These are phyloP conservation scores for Anthonomus grandis DNA, from an alignment of 1,140 invertebrate species.

Conservation along the genomic window DNA sequence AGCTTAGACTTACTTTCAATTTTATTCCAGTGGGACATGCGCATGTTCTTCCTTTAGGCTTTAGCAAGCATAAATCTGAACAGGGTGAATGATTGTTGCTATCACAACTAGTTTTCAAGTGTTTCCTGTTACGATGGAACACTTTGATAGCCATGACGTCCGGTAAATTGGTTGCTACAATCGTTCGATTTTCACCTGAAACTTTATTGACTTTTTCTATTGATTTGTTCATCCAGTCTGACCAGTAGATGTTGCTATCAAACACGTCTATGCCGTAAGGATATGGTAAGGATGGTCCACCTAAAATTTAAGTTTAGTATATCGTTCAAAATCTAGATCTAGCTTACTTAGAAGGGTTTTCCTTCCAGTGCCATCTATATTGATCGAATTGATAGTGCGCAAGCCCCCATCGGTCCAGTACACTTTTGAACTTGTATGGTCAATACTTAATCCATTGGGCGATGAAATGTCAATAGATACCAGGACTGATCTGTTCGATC, in stretches of 20 bases:
- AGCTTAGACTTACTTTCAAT: slow-evolving; percentile 56
- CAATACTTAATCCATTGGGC: slow-evolving; percentile 81
- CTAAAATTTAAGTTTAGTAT: no score
- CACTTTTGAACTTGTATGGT: slow-evolving; percentile 64
- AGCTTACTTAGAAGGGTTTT: slow-evolving; percentile 61
- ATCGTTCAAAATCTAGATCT: not conserved
- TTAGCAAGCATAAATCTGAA: slow-evolving; percentile 85
- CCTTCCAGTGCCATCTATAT: slow-evolving; percentile 74
- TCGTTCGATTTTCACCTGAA: slow-evolving; percentile 62
- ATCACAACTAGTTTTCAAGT: slow-evolving; percentile 61
- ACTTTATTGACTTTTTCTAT: slow-evolving; percentile 76
- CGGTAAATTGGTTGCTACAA: slow-evolving; percentile 64
- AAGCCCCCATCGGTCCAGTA: slow-evolving; percentile 82
- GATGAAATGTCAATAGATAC: slow-evolving; percentile 70
- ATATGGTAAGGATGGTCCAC: slow-evolving; percentile 61
- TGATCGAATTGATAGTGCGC: slow-evolving; percentile 76
- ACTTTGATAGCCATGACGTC: slow-evolving; percentile 82
- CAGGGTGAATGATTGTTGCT: slow-evolving; percentile 83
- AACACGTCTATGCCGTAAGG: slow-evolving; percentile 85
- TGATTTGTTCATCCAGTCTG: slow-evolving; percentile 74
- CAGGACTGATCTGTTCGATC: slow-evolving; percentile 62
- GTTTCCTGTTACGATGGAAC: slow-evolving; percentile 69
- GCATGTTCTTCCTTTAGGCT: slow-evolving; percentile 68
- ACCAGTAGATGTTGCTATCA: slow-evolving; percentile 84
- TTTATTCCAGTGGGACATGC: slow-evolving; percentile 86